Evolutionary conservation across 2,888 invertebrate species (phyloP).

Genomic region (Carabus problematicus): DNA sequence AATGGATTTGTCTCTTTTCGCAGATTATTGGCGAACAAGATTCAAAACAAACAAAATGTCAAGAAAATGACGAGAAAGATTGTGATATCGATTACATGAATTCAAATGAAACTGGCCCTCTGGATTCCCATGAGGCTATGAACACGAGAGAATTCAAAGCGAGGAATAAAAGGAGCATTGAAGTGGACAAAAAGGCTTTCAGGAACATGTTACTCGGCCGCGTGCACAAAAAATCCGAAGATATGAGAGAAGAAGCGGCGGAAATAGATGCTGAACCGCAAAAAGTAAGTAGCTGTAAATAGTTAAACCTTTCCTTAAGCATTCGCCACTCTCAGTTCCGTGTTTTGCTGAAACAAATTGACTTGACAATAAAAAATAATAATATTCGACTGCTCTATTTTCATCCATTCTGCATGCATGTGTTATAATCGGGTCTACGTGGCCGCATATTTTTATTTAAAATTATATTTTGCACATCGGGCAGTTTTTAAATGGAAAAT

Average conservation of each 20-base stretch:
- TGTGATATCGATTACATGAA: conserved; percentile 45
- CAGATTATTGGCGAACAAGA: conserved; percentile 25
- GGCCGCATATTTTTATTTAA: no score
- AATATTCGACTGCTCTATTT: no score
- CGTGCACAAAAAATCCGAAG: conserved; percentile 36
- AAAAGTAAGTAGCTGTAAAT: conserved; percentile 28
- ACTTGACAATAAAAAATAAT: no score
- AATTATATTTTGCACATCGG: no score
- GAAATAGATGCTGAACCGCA: conserved; percentile 21
- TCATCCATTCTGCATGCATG: no score
- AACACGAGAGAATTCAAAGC: conserved; percentile 55
- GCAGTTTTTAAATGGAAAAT: no score
- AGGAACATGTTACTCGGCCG: conserved; percentile 39
- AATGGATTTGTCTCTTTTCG: conserved; percentile 1
- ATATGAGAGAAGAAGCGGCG: conserved; percentile 18
- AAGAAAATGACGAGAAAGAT: conserved; percentile 28
- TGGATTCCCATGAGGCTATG: conserved; percentile 59
- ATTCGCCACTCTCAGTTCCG: no score
- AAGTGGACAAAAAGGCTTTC: conserved; percentile 39
- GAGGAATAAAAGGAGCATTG: conserved; percentile 42
- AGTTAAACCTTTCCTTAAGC: not conserved
- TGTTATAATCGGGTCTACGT: no score
- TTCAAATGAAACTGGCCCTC: conserved; percentile 49
- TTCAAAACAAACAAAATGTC: conserved; percentile 37
- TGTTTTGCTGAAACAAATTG: no score